Evolutionary conservation across 2,113 vertebrate genomes (phyloP).

Genomic region (Clarias macrocephalus): DNA sequence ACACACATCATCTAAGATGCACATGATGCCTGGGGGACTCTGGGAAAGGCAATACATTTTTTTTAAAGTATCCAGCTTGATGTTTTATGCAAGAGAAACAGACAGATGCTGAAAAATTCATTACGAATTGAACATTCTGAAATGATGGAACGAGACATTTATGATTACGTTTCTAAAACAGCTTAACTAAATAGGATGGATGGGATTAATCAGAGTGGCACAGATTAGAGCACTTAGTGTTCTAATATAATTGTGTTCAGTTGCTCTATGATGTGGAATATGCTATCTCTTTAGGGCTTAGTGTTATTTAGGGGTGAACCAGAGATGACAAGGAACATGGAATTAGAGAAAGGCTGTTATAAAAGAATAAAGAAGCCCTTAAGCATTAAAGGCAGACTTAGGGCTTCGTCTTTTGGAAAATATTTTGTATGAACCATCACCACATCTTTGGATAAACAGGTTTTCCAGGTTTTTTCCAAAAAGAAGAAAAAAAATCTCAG

Average conservation of each 20-base stretch:
- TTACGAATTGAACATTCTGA: background rate
- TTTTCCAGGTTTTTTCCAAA: background rate
- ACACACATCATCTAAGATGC: constrained; percentile 95
- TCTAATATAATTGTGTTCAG: background rate
- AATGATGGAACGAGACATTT: background rate
- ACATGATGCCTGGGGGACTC: constrained; percentile 96
- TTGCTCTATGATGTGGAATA: background rate
- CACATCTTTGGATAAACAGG: background rate
- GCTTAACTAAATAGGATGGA: background rate
- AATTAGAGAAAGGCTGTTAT: background rate
- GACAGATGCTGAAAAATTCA: background rate
- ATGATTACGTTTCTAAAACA: background rate
- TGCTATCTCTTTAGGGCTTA: background rate
- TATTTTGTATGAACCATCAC: background rate
- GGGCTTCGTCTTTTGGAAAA: background rate
- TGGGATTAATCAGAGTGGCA: background rate
- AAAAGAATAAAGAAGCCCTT: background rate
- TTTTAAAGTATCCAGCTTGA: background rate
- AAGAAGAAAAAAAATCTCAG: background rate
- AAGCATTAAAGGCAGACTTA: background rate
- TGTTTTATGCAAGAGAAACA: background rate
- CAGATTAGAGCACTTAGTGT: background rate
- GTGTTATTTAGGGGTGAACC: background rate
- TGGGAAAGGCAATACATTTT: constrained; percentile 56
- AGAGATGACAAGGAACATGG: background rate